These are phyloP conservation scores for Morpho deidamia DNA, from an alignment of 2,888 invertebrate genomes.

Conservation along the genomic window DNA sequence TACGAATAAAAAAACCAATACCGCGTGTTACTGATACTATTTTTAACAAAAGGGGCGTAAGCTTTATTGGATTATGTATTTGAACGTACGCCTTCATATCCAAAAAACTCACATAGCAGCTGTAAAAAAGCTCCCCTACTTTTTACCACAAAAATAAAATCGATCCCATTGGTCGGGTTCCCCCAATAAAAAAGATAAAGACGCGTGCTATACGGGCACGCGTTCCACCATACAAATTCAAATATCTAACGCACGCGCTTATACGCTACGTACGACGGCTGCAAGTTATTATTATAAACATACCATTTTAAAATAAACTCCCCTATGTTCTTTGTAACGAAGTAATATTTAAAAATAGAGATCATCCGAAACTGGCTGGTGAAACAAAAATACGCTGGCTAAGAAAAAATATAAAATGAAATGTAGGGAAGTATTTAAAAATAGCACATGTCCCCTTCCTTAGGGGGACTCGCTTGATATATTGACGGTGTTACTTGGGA, in stretches of 20 bases:
- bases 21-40: neutral
- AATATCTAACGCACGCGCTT: conserved; percentile 65
- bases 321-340: conserved; percentile 21
- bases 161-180: conserved; percentile 55
- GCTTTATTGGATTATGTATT: neutral
- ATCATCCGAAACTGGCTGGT: conserved; percentile 38
- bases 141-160: conserved; percentile 50
- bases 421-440: conserved; percentile 72
- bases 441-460: conserved; percentile 66
- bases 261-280: conserved; percentile 58
- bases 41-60: neutral
- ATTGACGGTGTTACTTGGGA: conserved; percentile 72
- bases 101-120: conserved; percentile 37
- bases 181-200: conserved; percentile 70
- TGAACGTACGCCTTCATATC: conserved; percentile 39
- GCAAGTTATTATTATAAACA: conserved; percentile 64
- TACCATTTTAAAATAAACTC: conserved; percentile 48
- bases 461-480: conserved; percentile 70
- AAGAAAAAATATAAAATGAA: conserved; percentile 73
- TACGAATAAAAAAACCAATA: no score
- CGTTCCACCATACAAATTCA: conserved; percentile 61
- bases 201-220: conserved; percentile 59
- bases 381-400: conserved; percentile 58
- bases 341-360: conserved; percentile 19
- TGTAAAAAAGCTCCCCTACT: conserved; percentile 64